Conservation (phyloP, 1,140 invertebrate genomes). For the Drosophila arawakana region DNA sequence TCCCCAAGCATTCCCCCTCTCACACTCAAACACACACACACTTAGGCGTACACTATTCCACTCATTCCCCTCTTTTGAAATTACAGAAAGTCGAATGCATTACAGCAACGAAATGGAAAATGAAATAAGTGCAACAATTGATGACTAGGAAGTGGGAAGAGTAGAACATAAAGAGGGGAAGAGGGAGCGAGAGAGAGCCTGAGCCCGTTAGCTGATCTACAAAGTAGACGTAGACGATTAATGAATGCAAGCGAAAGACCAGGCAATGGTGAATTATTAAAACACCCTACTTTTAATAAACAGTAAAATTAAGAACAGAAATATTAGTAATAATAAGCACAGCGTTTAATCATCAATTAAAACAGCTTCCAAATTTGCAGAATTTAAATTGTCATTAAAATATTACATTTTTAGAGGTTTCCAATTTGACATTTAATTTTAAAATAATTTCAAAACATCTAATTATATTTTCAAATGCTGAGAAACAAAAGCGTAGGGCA, state of each 20-base stretch:
- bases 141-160: conserved; percentile 21
- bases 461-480: not conserved
- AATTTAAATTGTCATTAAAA: no score
- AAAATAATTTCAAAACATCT: no score
- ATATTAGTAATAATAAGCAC: not conserved
- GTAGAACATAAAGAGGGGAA: conserved; percentile 1
- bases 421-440: no score
- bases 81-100: conserved; percentile 30
- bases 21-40: not conserved
- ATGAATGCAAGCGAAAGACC: conserved; percentile 35
- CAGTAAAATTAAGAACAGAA: not conserved
- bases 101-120: conserved; percentile 52
- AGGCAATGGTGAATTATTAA: not conserved
- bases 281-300: conserved; percentile 14
- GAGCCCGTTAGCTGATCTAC: conserved; percentile 40
- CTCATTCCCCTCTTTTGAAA: conserved; percentile 39
- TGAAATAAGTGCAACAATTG: conserved; percentile 62
- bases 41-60: conserved; percentile 15
- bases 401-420: no score
- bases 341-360: not conserved
- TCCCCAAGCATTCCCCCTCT: conserved; percentile 34
- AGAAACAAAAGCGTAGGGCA: conserved; percentile 22
- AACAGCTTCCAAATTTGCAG: not conserved
- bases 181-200: conserved; percentile 11
- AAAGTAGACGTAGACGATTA: conserved; percentile 46